Evolutionary conservation across 2,888 invertebrate species (phyloP), one percentile per base, ranked within the genome.

Genomic region (Habrosyne pyritoides): DNA sequence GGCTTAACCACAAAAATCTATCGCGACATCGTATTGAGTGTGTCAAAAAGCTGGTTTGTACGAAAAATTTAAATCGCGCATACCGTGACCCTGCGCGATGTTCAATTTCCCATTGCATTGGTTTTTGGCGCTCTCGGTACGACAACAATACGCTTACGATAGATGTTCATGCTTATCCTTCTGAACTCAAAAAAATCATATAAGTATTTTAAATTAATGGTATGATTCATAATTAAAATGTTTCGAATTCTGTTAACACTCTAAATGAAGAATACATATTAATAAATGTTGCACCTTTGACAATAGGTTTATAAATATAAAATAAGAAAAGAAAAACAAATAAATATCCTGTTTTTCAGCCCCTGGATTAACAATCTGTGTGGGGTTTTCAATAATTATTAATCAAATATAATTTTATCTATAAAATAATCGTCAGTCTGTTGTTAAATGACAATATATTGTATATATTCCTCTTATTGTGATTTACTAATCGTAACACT

Each of bases 341-440:
- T 42, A 42, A 18, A 12, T 4, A 42, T 42, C 42, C 42, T 42
- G 42, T 42, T 42, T 30, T 42, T 18, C 36, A 8, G 42, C 14
- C 42, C 42, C 8, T 42, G 42, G 6, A 42, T 42, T 42, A 42
- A 42, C n/a, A 42, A 42, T 42, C 42, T 42, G 42, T 42, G 7
- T 18, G 18, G 33, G 33, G 42, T 42, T 18, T 42, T 18, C 18
- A 42, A 42, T 18, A 42, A 18, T 42, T 42, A 42, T 42, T 42
- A 42, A 42, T 42, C 1, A 42, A 42, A 42, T 42, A 42, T 36
- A 36, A 36, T 33, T n/a, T 33, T 33, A 33, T 42, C 42, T 42
- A 42, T 42, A 42, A n/a, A 18, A 42, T 42, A 42, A 42, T 42
- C 4, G n/a, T 42, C 42, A 42, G 18, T 42, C 42, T n/a, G 42